Evolutionary conservation across 1,140 invertebrate species (phyloP), one percentile per base, ranked within the genome.

Genomic region (Oryctes rhinoceros): DNA sequence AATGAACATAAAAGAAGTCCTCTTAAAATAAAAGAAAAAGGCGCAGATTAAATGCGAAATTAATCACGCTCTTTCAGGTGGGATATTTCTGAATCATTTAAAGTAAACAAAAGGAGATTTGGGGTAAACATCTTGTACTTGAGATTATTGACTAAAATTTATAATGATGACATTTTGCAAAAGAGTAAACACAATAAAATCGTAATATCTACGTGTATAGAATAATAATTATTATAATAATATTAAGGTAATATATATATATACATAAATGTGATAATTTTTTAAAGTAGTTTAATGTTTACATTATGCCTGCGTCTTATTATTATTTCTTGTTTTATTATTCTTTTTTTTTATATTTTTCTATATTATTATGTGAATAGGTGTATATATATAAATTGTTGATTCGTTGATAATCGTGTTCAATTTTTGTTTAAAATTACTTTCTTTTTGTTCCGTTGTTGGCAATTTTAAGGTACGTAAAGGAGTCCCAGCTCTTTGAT

Each of bases 201-300:
- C 13, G 35, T 71, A 71, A 71, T 71, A 71, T 35, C 35, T 35
- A 24, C 18, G 15, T 59, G 53, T 59, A 59, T 71, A 71, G 65
- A 71, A 35, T 71, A 24, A 71, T 71, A 24, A 37, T 24, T 71
- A 71, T 37, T 13, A 71, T 15, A 71, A 71, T 71, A 71, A 71
- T 35, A 35, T 24, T 20, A 67, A 67, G 18, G 24, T 71, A 71
- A 71, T 37, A 24, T 10, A 24, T 20, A 24, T 20, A 71, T 13
- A 71, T 71, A 71, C 35, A 71, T 71, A 37, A 71, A 71, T 71
- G 65, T 71, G 65, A 71, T 71, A 71, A 71, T 71, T 71, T 71
- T 71, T 71, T 71, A 71, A 71, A 35, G 24, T 71, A 71, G 65
- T 71, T 10, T 71, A 71, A 35, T 71, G 9, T 62, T 62, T 44